Evolutionary conservation across 2,888 invertebrate genomes (phyloP).

Genomic region (Acrocyrtus sp.): DNA sequence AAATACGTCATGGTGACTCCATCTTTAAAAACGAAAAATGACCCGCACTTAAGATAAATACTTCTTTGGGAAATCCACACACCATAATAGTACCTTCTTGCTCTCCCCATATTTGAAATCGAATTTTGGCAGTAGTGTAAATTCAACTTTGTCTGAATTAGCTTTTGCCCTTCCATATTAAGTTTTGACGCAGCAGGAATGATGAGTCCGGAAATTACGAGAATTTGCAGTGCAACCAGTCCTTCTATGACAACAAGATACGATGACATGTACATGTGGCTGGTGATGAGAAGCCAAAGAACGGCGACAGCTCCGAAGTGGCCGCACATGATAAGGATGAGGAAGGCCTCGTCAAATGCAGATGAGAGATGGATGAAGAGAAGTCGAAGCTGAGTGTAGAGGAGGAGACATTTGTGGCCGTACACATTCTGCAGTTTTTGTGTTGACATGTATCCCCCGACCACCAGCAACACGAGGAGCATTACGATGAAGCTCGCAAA

Average conservation of each 20-base stretch:
- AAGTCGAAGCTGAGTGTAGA: background rate
- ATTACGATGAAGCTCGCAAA: background rate
- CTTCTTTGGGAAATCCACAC: constrained; percentile 6
- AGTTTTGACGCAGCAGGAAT: constrained; percentile 1
- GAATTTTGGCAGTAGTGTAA: constrained; percentile 11
- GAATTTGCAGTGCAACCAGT: background rate
- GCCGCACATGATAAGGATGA: background rate
- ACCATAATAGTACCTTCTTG: constrained; percentile 5
- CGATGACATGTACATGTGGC: background rate
- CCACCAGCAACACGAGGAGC: background rate
- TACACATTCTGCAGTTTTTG: background rate
- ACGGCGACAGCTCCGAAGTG: background rate
- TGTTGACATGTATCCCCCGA: background rate
- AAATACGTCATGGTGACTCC: constrained; percentile 6
- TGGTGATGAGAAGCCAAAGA: constrained; percentile 2
- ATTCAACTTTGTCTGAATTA: constrained; percentile 2
- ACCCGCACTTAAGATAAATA: background rate
- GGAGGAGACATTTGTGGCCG: background rate
- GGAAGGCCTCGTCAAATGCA: no score
- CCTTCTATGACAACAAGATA: background rate
- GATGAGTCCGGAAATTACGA: background rate
- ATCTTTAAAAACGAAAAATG: background rate
- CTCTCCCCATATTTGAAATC: background rate
- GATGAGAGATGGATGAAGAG: background rate
- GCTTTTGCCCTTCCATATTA: background rate